phyloP scores from a whole-genome alignment of 2,797 vertebrate species.

The Cheirogaleus major region DNA sequence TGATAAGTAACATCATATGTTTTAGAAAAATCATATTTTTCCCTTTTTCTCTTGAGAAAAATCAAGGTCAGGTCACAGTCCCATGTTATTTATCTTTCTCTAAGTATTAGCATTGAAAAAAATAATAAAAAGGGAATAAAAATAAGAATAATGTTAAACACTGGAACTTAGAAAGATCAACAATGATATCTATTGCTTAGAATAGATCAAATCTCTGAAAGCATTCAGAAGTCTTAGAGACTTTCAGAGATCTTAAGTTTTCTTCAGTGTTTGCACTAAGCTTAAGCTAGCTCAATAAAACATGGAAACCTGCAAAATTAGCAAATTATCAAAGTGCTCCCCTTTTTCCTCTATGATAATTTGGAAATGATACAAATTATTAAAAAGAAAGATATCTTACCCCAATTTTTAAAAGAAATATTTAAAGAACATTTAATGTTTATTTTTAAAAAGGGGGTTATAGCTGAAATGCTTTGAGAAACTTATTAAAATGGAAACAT shows the following conservation, averaged over 20 bases:
- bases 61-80: background rate
- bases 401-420: background rate
- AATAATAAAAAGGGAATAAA: background rate
- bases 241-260: background rate
- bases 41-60: background rate
- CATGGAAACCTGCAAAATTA: background rate
- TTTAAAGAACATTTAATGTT: background rate
- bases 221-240: conserved; percentile 8
- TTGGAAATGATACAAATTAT: conserved; percentile 11
- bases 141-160: conserved; percentile 3
- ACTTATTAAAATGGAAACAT: background rate
- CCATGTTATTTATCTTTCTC: background rate
- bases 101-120: conserved; percentile 13
- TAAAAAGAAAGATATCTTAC: background rate
- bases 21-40: background rate
- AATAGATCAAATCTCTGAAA: background rate
- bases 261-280: background rate
- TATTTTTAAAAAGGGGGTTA: background rate
- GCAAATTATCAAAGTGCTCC: background rate
- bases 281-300: background rate
- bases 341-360: background rate
- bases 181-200: background rate
- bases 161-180: conserved; percentile 3
- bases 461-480: background rate
- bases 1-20: background rate